A percentile compares a stretch with the other conserved stretches of the same genome.
phyloP scores from a whole-genome alignment of 2,888 invertebrate genomes.

The Amiota communis region DNA sequence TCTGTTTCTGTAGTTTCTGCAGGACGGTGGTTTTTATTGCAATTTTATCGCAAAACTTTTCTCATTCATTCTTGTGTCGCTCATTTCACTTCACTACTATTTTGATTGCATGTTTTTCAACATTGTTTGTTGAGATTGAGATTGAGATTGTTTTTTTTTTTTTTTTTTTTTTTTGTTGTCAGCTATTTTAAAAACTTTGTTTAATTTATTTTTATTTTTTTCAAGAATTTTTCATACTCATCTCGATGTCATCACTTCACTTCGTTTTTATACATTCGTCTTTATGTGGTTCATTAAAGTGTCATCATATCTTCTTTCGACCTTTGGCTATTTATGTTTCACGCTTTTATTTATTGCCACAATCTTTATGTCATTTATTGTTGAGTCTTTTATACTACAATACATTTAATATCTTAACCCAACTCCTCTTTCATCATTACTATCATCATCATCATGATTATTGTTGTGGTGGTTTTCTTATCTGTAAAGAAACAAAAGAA shows the following conservation, averaged over 20 bases:
- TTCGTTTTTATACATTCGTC: conserved; percentile 18
- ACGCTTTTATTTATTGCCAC: conserved; percentile 39
- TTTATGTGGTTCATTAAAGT: not conserved
- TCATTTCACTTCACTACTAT: conserved; percentile 9
- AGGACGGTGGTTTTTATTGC: conserved; percentile 49
- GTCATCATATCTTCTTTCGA: not conserved
- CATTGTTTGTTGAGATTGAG: conserved; percentile 6
- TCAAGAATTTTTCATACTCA: no score
- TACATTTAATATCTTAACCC: conserved; percentile 34
- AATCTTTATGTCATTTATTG: conserved; percentile 13
- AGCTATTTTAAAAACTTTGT: not conserved
- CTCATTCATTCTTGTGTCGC: conserved; percentile 37
- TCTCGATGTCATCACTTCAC: conserved; percentile 1
- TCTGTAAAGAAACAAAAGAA: conserved; percentile 60
- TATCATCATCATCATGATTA: no score
- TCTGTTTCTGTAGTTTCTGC: conserved; percentile 36
- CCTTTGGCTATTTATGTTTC: conserved; percentile 5
- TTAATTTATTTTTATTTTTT: conserved; percentile 35
- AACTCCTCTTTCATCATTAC: conserved; percentile 30
- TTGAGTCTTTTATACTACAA: not conserved
- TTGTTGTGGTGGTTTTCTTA: conserved; percentile 43
- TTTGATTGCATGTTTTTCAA: conserved; percentile 4
- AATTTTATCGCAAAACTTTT: conserved; percentile 49
- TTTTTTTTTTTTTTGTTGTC: no score
- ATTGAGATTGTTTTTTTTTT: no score